Conservation (phyloP, 2,888 invertebrate genomes). For the Dorcus hopei region DNA sequence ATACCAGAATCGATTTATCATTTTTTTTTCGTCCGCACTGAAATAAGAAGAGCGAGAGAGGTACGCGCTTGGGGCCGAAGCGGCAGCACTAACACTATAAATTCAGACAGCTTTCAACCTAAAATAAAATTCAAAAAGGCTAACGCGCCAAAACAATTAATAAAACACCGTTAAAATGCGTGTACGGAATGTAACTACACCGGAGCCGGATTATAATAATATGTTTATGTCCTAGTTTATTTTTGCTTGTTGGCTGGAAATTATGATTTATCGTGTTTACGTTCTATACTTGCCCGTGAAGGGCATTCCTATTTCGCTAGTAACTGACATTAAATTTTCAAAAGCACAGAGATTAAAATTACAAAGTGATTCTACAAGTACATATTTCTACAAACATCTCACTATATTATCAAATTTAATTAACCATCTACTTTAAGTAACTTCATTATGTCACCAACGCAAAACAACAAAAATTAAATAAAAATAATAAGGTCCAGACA, state of each 20-base stretch:
- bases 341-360: background rate
- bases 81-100: constrained; percentile 2
- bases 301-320: background rate
- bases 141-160: constrained; percentile 21
- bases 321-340: too few relatives aligned
- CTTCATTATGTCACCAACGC: background rate
- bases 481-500: constrained; percentile 16
- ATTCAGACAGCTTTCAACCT: constrained; percentile 4
- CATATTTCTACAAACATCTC: too few relatives aligned
- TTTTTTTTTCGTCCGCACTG: constrained; percentile 15
- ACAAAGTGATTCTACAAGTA: too few relatives aligned
- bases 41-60: background rate
- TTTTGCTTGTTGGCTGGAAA: background rate
- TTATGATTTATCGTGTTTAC: constrained; percentile 3
- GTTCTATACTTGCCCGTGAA: background rate
- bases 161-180: constrained; percentile 19
- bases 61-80: background rate
- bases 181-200: constrained; percentile 20
- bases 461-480: constrained; percentile 9
- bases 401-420: too few relatives aligned
- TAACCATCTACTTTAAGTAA: background rate
- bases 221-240: constrained; percentile 3
- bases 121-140: constrained; percentile 15
- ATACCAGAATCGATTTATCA: constrained; percentile 25
- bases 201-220: constrained; percentile 1